Percentiles rank a stretch among this genome's conserved stretches.
Evolutionary conservation across 2,888 invertebrate genomes (phyloP).

Genomic region (Volucella inanis): DNA sequence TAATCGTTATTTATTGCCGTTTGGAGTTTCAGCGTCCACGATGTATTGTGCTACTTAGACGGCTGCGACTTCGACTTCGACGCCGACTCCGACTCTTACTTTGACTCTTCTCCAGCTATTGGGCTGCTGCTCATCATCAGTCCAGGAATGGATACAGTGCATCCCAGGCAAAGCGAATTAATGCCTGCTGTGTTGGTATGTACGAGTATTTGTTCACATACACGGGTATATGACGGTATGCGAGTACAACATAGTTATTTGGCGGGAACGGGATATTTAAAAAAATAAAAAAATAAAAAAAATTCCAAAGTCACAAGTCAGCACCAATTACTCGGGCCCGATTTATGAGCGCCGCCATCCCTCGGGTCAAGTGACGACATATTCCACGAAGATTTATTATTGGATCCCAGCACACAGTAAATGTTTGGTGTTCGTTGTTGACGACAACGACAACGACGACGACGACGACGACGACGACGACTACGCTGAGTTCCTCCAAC

Average conservation of each 20-base stretch:
- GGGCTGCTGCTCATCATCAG: slow-evolving; percentile 59
- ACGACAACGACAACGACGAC: slow-evolving; percentile 31
- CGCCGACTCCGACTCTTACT: too few relatives aligned
- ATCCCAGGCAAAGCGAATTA: slow-evolving; percentile 52
- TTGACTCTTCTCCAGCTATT: slow-evolving; percentile 22
- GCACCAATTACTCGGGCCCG: slow-evolving; percentile 76
- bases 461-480: slow-evolving; percentile 32
- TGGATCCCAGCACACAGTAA: slow-evolving; percentile 42
- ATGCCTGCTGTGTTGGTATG: slow-evolving; percentile 52
- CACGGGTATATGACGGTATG: background rate
- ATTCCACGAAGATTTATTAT: slow-evolving; percentile 77
- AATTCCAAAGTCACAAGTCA: slow-evolving; percentile 70
- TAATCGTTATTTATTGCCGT: slow-evolving; percentile 73
- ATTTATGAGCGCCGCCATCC: slow-evolving; percentile 77
- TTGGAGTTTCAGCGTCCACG: slow-evolving; percentile 52
- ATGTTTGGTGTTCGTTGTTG: slow-evolving; percentile 16
- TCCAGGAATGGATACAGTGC: slow-evolving; percentile 4
- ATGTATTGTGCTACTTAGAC: slow-evolving; percentile 57
- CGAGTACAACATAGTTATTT: background rate
- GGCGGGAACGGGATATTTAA: slow-evolving; percentile 50
- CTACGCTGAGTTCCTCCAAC: slow-evolving; percentile 22
- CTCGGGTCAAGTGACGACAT: slow-evolving; percentile 77
- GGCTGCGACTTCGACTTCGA: background rate
- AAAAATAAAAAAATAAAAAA: background rate
- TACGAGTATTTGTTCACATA: too few relatives aligned